A percentile compares a stretch with the other conserved stretches of the same genome.
Conservation (phyloP, 2,888 invertebrate genomes). For the Hirtodrosophila duncani region DNA sequence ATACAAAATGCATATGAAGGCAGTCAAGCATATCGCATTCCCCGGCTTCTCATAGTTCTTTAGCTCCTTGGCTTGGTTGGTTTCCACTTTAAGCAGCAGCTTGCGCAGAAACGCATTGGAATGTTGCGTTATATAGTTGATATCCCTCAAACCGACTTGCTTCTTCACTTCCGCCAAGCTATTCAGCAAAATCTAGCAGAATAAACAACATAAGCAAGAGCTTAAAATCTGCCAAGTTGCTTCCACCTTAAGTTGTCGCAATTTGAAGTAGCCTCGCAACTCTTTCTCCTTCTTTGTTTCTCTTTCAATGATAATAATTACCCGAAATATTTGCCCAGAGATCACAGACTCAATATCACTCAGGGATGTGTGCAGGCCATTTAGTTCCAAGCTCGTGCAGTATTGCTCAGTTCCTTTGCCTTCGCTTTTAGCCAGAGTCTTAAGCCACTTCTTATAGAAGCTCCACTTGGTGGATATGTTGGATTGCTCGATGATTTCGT, state of each 20-base stretch:
- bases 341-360: conserved; percentile 79
- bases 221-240: too few species aligned
- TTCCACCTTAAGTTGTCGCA: too few species aligned
- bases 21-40: conserved; percentile 83
- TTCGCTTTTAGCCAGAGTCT: conserved; percentile 83
- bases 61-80: conserved; percentile 34
- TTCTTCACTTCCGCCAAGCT: conserved; percentile 45
- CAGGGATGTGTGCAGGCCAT: conserved; percentile 85
- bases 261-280: too few species aligned
- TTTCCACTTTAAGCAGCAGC: conserved; percentile 32
- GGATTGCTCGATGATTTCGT: conserved; percentile 72
- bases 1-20: conserved; percentile 83
- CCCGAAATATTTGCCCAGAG: conserved; percentile 50
- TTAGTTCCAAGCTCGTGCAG: conserved; percentile 81
- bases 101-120: conserved; percentile 49
- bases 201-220: too few species aligned
- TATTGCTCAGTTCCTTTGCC: conserved; percentile 80
- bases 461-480: conserved; percentile 83
- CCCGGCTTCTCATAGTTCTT: conserved; percentile 75
- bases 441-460: conserved; percentile 86
- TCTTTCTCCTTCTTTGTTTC: too few species aligned
- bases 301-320: conserved; percentile 5
- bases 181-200: conserved; percentile 39
- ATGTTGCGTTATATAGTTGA: conserved; percentile 45
- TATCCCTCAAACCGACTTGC: conserved; percentile 42